phyloP scores from a whole-genome alignment of 2,888 invertebrate species.

The Dasysyrphus tricinctus region DNA sequence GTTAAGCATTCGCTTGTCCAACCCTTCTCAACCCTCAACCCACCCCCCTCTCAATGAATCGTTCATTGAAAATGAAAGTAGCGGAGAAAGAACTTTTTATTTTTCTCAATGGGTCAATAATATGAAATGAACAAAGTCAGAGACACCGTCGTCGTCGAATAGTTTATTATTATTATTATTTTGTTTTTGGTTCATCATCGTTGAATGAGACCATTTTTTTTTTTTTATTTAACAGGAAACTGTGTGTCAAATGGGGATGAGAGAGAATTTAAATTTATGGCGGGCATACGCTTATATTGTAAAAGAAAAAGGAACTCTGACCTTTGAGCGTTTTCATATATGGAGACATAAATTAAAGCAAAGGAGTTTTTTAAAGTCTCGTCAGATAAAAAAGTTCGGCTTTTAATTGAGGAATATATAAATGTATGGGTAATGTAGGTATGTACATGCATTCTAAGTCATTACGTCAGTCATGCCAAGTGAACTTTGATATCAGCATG shows the following conservation, averaged over 20 bases:
- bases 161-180: not conserved
- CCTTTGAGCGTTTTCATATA: conserved; percentile 15
- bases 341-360: not conserved
- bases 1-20: not conserved
- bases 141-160: conserved; percentile 16
- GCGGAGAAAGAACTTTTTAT: conserved; percentile 41
- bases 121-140: conserved; percentile 47
- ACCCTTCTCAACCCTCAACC: not conserved
- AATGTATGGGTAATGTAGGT: too few species aligned
- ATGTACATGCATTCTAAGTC: too few species aligned
- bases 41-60: not conserved
- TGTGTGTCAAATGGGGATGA: conserved; percentile 53
- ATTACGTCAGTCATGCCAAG: not conserved
- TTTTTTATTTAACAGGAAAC: conserved; percentile 53
- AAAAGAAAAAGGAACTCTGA: conserved; percentile 29
- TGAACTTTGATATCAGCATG: not conserved
- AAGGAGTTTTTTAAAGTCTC: not conserved
- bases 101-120: conserved; percentile 68
- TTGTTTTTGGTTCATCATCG: conserved; percentile 26
- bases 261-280: conserved; percentile 57
- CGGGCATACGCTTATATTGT: conserved; percentile 1
- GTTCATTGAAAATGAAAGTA: conserved; percentile 62
- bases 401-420: conserved; percentile 14
- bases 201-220: conserved; percentile 45
- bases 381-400: not conserved